These are phyloP conservation scores for Eilema caniola DNA, from an alignment of 2,888 invertebrate species.

Conservation along the genomic window DNA sequence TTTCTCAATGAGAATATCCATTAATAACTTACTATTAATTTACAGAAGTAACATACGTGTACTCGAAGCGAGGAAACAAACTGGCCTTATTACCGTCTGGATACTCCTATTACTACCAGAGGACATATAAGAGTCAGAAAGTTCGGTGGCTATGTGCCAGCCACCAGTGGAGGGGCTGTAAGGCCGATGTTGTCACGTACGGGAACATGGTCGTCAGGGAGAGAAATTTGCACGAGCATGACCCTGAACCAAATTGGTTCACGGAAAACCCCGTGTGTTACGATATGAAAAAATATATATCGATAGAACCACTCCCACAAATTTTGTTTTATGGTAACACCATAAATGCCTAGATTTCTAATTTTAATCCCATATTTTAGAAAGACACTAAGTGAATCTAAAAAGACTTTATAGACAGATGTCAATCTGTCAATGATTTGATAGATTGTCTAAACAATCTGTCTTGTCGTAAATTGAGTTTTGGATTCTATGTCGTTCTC, in stretches of 20 bases:
- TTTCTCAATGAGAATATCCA: too few relatives aligned
- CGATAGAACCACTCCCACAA: not conserved
- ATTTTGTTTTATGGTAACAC: not conserved
- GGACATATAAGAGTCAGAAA: slow-evolving; percentile 9
- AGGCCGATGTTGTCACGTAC: slow-evolving; percentile 19
- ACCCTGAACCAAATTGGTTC: slow-evolving; percentile 15
- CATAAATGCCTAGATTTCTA: not conserved
- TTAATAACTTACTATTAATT: not conserved
- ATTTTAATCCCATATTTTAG: too few relatives aligned
- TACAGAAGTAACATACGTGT: slow-evolving; percentile 18
- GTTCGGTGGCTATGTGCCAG: slow-evolving; percentile 31
- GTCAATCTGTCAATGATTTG: too few relatives aligned
- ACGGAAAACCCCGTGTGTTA: not conserved
- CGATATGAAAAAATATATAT: too few relatives aligned
- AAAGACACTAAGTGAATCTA: too few relatives aligned
- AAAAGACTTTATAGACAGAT: too few relatives aligned
- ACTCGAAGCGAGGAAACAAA: slow-evolving; percentile 19
- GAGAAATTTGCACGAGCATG: slow-evolving; percentile 11
- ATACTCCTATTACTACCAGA: slow-evolving; percentile 22
- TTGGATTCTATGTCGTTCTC: too few relatives aligned
- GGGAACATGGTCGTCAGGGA: not conserved
- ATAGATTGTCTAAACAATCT: too few relatives aligned
- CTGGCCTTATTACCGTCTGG: slow-evolving; percentile 17
- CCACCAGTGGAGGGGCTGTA: slow-evolving; percentile 41
- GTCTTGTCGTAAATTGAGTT: too few relatives aligned